phyloP scores from a whole-genome alignment of 2,113 vertebrate genomes.

The Chaetodon trifascialis region DNA sequence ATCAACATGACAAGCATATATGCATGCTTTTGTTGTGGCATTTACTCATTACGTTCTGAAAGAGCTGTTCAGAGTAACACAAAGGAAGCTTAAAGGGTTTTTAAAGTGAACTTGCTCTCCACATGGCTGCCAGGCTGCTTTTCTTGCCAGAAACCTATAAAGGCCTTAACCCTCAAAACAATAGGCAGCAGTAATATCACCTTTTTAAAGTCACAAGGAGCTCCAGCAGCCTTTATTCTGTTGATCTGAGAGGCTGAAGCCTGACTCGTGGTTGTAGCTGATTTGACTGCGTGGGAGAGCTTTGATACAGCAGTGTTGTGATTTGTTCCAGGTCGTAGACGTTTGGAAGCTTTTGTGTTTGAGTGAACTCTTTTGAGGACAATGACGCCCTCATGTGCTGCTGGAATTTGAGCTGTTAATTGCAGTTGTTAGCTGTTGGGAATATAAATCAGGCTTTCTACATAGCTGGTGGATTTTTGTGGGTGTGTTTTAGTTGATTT shows the following conservation, averaged over 20 bases:
- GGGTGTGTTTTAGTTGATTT: background rate
- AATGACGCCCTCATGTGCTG: slow-evolving; percentile 16
- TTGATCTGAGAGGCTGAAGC: slow-evolving; percentile 8
- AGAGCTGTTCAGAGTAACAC: background rate
- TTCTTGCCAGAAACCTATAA: background rate
- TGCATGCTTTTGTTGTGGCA: background rate
- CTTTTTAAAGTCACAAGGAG: slow-evolving; percentile 3
- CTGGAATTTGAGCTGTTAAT: slow-evolving; percentile 17
- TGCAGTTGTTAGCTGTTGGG: slow-evolving; percentile 7
- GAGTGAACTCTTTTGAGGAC: slow-evolving; percentile 8
- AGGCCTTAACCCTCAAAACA: slow-evolving; percentile 2
- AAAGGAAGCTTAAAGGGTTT: slow-evolving; percentile 5
- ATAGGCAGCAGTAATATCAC: slow-evolving; percentile 10
- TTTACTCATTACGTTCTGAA: background rate
- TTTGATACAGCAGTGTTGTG: slow-evolving; percentile 11
- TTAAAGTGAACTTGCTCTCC: slow-evolving; percentile 9
- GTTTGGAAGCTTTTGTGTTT: slow-evolving; percentile 29
- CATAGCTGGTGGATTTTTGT: slow-evolving; percentile 14
- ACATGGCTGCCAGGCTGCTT: slow-evolving; percentile 13
- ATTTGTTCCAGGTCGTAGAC: slow-evolving; percentile 45
- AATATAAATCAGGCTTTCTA: slow-evolving; percentile 14
- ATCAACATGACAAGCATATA: background rate
- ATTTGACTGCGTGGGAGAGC: slow-evolving; percentile 31
- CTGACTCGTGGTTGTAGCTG: slow-evolving; percentile 12
- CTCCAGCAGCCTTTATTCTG: background rate